These are phyloP conservation scores for Kryptolebias ocellatus DNA, from an alignment of 2,797 vertebrate genomes.

Conservation along the genomic window DNA sequence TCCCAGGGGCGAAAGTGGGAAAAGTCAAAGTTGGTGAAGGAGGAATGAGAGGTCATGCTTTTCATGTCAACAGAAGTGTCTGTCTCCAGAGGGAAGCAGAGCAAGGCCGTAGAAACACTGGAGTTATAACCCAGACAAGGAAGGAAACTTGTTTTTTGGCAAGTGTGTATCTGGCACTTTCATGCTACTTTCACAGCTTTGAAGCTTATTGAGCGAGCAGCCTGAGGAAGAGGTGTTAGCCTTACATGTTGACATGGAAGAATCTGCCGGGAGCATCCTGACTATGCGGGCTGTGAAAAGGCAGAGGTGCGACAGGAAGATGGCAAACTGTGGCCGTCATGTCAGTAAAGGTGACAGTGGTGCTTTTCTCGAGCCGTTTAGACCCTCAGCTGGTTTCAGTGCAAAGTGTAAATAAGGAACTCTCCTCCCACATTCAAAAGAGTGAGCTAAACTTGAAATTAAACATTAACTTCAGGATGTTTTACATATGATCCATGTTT, in stretches of 20 bases:
- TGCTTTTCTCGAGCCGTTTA: neutral
- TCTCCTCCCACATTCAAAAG: no score
- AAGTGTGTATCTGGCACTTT: slow-evolving; percentile 28
- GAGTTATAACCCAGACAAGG: slow-evolving; percentile 22
- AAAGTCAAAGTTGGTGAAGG: slow-evolving; percentile 49
- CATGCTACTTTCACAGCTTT: slow-evolving; percentile 40
- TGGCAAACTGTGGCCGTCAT: neutral
- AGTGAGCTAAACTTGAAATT: no score
- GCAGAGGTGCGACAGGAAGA: slow-evolving; percentile 2
- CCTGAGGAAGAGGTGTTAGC: slow-evolving; percentile 37
- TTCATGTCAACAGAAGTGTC: slow-evolving; percentile 45
- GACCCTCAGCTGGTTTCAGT: neutral
- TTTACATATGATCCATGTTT: no score
- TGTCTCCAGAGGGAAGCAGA: slow-evolving; percentile 16
- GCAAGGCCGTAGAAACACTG: slow-evolving; percentile 10
- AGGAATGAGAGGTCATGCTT: slow-evolving; percentile 45
- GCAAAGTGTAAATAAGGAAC: no score
- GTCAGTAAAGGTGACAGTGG: neutral
- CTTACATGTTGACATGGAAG: slow-evolving; percentile 20
- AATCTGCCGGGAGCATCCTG: slow-evolving; percentile 14
- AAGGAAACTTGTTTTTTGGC: slow-evolving; percentile 28
- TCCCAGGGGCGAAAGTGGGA: slow-evolving; percentile 54
- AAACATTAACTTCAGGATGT: no score
- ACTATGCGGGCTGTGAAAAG: slow-evolving; percentile 3
- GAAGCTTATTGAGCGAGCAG: slow-evolving; percentile 31